phyloP scores from a whole-genome alignment of 2,797 vertebrate species.

The Enteromius unitaeniatus region DNA sequence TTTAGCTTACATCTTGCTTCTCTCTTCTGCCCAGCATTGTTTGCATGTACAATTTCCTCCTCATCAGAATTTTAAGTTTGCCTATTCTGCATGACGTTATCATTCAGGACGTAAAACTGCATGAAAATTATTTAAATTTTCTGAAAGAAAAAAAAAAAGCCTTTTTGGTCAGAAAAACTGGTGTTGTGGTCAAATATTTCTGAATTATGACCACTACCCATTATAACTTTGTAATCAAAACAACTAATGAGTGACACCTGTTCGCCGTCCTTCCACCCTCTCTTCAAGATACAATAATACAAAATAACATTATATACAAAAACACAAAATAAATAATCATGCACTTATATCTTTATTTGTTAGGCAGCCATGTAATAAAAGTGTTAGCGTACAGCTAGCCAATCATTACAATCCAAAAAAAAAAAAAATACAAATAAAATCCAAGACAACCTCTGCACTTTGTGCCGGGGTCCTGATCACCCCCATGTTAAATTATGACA shows the following conservation, averaged over 20 bases:
- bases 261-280: neutral
- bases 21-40: neutral
- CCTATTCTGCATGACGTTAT: neutral
- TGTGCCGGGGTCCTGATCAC: neutral
- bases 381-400: neutral
- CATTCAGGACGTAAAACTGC: neutral
- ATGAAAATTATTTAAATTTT: neutral
- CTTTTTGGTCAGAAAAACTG: neutral
- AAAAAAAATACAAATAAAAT: neutral
- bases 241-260: neutral
- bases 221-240: neutral
- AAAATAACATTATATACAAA: neutral
- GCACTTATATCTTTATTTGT: conserved; percentile 1
- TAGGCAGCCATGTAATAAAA: neutral
- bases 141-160: too few species aligned
- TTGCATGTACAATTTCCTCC: neutral
- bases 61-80: neutral
- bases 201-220: neutral
- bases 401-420: neutral
- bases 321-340: neutral
- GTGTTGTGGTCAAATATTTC: neutral
- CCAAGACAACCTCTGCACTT: neutral
- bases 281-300: neutral
- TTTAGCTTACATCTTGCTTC: neutral
- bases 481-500: neutral